phyloP scores from a whole-genome alignment of 1,140 invertebrate genomes.

The Leptopilina boulardi region DNA sequence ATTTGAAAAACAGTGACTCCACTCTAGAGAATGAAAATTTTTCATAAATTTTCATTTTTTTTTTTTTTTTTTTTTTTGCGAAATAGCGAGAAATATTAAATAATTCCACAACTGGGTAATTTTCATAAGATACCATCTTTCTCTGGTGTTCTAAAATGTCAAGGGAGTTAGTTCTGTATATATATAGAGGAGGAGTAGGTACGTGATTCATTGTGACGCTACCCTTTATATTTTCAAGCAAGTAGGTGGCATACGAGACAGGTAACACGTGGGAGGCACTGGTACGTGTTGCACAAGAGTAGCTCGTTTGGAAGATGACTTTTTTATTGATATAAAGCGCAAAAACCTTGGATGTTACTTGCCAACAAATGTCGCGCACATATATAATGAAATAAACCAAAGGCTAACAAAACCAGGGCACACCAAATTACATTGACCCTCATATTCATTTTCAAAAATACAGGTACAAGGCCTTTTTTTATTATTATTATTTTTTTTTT shows the following conservation, averaged over 20 bases:
- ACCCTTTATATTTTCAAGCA: constrained; percentile 37
- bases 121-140: neutral
- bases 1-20: too few relatives aligned
- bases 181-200: neutral
- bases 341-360: constrained; percentile 30
- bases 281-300: constrained; percentile 50
- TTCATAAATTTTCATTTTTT: too few relatives aligned
- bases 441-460: neutral
- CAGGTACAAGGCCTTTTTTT: neutral
- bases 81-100: neutral
- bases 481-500: too few relatives aligned
- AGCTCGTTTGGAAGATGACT: constrained; percentile 47
- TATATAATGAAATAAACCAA: neutral
- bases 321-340: constrained; percentile 55
- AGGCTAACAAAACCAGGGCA: neutral
- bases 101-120: neutral
- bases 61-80: too few relatives aligned
- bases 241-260: constrained; percentile 48
- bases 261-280: constrained; percentile 50
- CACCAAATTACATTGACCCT: neutral
- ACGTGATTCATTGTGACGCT: constrained; percentile 29
- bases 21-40: too few relatives aligned
- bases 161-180: neutral
- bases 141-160: neutral
- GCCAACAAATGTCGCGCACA: neutral